These are phyloP conservation scores for Trichogramma dendrolimi DNA, from an alignment of 2,888 invertebrate species.

Conservation along the genomic window DNA sequence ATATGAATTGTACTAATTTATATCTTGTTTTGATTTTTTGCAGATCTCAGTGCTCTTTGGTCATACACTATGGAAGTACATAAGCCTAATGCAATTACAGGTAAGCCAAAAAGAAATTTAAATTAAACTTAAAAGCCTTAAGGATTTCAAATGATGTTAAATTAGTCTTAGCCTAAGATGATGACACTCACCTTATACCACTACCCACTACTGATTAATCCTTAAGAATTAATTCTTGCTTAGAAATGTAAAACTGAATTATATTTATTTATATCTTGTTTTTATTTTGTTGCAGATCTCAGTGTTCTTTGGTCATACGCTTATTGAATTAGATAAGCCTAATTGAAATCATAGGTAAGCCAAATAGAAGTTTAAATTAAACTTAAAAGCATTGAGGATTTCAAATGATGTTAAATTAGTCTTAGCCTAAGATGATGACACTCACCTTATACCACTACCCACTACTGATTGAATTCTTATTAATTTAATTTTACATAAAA, in stretches of 20 bases:
- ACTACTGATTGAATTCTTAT: conserved; percentile 34
- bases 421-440: conserved; percentile 41
- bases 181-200: conserved; percentile 39
- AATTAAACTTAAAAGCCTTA: background rate
- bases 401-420: conserved; percentile 36
- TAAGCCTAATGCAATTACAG: conserved; percentile 49
- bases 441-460: conserved; percentile 39
- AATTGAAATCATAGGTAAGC: conserved; percentile 57
- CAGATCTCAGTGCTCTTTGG: conserved; percentile 66
- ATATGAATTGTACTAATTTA: background rate
- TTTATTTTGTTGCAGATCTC: conserved; percentile 49
- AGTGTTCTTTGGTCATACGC: conserved; percentile 98
- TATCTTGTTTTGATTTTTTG: conserved; percentile 16
- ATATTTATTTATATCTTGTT: too few relatives aligned
- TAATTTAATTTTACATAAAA: background rate
- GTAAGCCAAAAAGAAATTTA: conserved; percentile 52
- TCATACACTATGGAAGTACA: too few relatives aligned
- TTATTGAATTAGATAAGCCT: conserved; percentile 88
- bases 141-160: conserved; percentile 36
- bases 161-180: conserved; percentile 36
- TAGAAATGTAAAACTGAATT: too few relatives aligned
- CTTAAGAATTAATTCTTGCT: background rate
- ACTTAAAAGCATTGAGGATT: conserved; percentile 13
- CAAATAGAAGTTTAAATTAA: conserved; percentile 4
- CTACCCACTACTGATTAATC: conserved; percentile 40